Evolutionary conservation across 2,113 vertebrate genomes (phyloP), one percentile per base, ranked within the genome.

Genomic region (Strix aluco): DNA sequence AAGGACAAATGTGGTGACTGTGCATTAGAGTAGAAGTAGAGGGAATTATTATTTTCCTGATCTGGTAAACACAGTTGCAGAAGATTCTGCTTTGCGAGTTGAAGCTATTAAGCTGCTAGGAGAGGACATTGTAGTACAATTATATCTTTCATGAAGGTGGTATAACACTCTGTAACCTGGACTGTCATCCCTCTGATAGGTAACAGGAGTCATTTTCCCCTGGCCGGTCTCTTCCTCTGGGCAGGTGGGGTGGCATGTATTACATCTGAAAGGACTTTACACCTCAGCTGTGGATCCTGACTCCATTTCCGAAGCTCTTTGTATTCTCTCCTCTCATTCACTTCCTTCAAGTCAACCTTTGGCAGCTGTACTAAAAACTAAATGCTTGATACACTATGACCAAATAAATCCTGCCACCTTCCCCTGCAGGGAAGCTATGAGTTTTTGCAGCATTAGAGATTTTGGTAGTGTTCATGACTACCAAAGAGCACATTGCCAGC

Each of bases 341-440:
- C 21, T 72, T 57, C 66, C 27, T 75, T 40, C 16, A 34, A 65
- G 66, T 70, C 58, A 59, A 11, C 49, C 38, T 10, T 13, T 42
- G 51, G 71, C 49, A 66, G 32, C 49, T 55, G 46, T 55, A 38
- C 59, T n/a, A 26, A 58, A 88, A 92, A 14, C 17, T 10, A 51
- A 84, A 34, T 5, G 0, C 27, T 86, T 18, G 15, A 23, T 54
- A 14, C 10, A 15, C 38, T 32, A 2, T 0, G 4, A 34, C 3
- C 23, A 34, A 47, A 73, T 61, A 49, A 83, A 83, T 86, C 63
- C 72, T 46, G 17, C 16, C 44, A 17, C 44, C 44, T 46, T 46
- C 16, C 44, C 44, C 44, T 14, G 15, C 17, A 46, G 44, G 44
- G 44, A 46, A 23, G 40, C 40, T 16, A 4, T 34, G 80, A 81